These are phyloP conservation scores for Cyclopterus lumpus DNA, from an alignment of 2,797 vertebrate genomes.

Conservation along the genomic window DNA sequence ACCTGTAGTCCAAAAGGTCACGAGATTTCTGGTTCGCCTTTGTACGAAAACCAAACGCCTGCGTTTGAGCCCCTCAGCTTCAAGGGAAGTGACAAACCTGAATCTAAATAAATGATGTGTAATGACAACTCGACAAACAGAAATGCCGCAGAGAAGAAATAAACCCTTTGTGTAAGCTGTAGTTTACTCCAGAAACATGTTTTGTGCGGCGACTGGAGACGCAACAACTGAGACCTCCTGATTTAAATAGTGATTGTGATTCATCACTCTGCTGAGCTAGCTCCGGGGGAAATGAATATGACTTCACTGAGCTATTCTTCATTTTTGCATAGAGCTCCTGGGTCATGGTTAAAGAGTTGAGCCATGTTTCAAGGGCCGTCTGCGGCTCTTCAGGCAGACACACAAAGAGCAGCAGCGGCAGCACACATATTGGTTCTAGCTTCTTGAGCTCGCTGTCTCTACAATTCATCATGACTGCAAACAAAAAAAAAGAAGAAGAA, in stretches of 20 bases:
- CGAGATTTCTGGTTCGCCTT: background rate
- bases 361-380: background rate
- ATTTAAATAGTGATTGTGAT: slow-evolving; percentile 49
- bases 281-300: slow-evolving; percentile 42
- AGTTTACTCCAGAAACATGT: slow-evolving; percentile 27
- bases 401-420: slow-evolving; percentile 17
- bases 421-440: slow-evolving; percentile 16
- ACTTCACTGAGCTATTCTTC: slow-evolving; percentile 32
- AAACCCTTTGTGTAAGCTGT: slow-evolving; percentile 7
- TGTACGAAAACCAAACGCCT: background rate
- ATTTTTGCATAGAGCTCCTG: slow-evolving; percentile 28
- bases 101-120: background rate
- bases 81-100: background rate
- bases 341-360: slow-evolving; percentile 27
- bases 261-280: slow-evolving; percentile 6
- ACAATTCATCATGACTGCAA: slow-evolving; percentile 44
- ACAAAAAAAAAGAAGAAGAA: too few species aligned
- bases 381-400: slow-evolving; percentile 2
- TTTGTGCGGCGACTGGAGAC: slow-evolving; percentile 19
- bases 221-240: background rate
- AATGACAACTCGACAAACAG: background rate
- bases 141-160: background rate
- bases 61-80: background rate
- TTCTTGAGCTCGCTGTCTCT: slow-evolving; percentile 9
- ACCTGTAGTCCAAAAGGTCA: background rate